phyloP scores from a whole-genome alignment of 2,113 vertebrate species.

The Paradisaea rubra region DNA sequence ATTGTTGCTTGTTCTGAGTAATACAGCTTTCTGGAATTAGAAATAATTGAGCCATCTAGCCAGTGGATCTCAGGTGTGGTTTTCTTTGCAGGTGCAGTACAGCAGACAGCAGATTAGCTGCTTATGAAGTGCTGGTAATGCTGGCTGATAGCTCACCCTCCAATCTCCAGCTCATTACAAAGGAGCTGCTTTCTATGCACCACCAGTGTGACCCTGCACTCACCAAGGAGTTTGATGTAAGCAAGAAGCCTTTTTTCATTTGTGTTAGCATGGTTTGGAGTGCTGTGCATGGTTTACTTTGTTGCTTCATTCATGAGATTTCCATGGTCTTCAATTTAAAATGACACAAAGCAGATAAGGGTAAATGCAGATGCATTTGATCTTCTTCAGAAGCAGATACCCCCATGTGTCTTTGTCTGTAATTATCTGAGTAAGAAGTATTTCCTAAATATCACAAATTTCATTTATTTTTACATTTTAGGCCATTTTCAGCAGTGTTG shows the following conservation, averaged over 20 bases:
- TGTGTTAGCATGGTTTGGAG: not conserved
- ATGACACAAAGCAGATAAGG: not conserved
- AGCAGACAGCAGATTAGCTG: constrained; percentile 91
- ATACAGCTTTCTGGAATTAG: not conserved
- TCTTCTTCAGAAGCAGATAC: not conserved
- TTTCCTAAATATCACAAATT: not conserved
- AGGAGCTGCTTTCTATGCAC: constrained; percentile 94
- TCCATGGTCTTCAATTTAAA: not conserved
- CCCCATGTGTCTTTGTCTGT: not conserved
- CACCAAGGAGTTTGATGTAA: constrained; percentile 96
- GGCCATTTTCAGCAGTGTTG: not conserved
- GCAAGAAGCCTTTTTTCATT: not conserved
- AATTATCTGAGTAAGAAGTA: not conserved
- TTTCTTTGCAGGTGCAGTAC: constrained; percentile 86
- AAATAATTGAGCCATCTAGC: not conserved
- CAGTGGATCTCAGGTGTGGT: not conserved
- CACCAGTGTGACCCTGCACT: constrained; percentile 95
- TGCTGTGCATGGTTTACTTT: not conserved
- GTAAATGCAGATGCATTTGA: not conserved
- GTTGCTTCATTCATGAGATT: not conserved
- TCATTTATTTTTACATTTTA: not conserved
- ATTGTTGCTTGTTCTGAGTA: not conserved
- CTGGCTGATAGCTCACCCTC: constrained; percentile 92
- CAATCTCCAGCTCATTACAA: constrained; percentile 91
- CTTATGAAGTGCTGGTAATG: constrained; percentile 97